These are phyloP conservation scores for Zaprionus africanus DNA, from an alignment of 1,140 invertebrate species.

Conservation along the genomic window DNA sequence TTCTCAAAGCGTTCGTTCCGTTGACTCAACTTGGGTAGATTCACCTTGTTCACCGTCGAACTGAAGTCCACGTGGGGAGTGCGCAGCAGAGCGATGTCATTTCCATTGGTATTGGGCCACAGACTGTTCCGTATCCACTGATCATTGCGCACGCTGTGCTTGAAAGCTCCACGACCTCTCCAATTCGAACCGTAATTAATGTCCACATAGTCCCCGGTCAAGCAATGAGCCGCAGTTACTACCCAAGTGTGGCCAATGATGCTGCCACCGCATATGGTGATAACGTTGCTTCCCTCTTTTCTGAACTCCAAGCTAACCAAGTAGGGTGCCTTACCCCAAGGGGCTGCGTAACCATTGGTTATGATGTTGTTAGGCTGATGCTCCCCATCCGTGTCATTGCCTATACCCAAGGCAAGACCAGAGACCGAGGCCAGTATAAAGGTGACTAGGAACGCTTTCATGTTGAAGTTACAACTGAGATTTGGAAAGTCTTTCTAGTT, in stretches of 20 bases:
- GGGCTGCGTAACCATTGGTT: conserved; percentile 58
- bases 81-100: conserved; percentile 60
- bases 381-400: conserved; percentile 28
- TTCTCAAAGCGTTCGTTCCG: conserved; percentile 42
- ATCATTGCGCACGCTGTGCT: conserved; percentile 45
- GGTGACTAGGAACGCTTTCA: conserved; percentile 47
- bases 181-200: conserved; percentile 70
- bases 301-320: conserved; percentile 84
- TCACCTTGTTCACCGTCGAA: conserved; percentile 40
- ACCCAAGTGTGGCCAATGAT: conserved; percentile 86
- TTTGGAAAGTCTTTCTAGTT: background rate
- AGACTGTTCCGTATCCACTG: conserved; percentile 56
- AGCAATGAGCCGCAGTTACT: conserved; percentile 87
- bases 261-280: conserved; percentile 85
- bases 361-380: conserved; percentile 45
- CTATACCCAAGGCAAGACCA: conserved; percentile 32
- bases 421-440: conserved; percentile 24
- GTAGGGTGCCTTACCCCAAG: conserved; percentile 85
- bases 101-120: conserved; percentile 50
- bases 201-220: conserved; percentile 49
- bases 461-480: conserved; percentile 5
- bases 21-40: conserved; percentile 44
- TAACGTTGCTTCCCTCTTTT: conserved; percentile 55
- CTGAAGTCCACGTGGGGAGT: conserved; percentile 51
- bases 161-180: conserved; percentile 40